phyloP scores from a whole-genome alignment of 2,113 vertebrate genomes.

The Circaetus gallicus region DNA sequence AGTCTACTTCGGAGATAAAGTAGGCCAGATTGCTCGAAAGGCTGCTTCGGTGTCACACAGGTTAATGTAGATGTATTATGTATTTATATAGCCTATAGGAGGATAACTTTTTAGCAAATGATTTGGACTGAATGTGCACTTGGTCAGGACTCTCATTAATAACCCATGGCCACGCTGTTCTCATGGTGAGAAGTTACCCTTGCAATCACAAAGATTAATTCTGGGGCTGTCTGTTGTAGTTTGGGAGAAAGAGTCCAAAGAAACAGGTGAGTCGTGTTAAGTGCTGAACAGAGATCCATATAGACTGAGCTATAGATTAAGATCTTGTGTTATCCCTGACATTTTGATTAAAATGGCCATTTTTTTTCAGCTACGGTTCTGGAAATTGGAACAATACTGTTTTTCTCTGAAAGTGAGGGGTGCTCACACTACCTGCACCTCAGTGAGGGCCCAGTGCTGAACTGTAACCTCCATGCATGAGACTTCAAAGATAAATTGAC shows the following conservation, averaged over 20 bases:
- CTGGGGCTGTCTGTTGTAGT: background rate
- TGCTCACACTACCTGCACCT: background rate
- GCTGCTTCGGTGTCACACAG: conserved; percentile 48
- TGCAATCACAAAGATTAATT: conserved; percentile 44
- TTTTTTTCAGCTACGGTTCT: background rate
- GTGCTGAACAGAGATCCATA: background rate
- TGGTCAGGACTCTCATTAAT: conserved; percentile 56
- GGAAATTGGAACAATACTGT: background rate
- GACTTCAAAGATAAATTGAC: background rate
- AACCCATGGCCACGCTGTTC: background rate
- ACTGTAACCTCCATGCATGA: background rate
- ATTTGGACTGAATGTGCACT: conserved; percentile 51
- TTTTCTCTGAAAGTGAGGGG: background rate
- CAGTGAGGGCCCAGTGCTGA: background rate
- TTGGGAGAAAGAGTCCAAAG: background rate
- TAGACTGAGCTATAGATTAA: background rate
- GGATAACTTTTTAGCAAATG: conserved; percentile 45
- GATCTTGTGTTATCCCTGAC: background rate
- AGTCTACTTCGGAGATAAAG: conserved; percentile 59
- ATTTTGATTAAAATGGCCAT: background rate
- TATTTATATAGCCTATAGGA: conserved; percentile 62
- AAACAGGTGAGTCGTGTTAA: background rate
- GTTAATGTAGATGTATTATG: conserved; percentile 67
- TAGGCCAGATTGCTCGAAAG: conserved; percentile 49
- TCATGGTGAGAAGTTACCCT: background rate